A percentile compares a stretch with the other conserved stretches of the same genome.
Conservation (phyloP, 2,888 invertebrate genomes). For the Tipula unca region DNA sequence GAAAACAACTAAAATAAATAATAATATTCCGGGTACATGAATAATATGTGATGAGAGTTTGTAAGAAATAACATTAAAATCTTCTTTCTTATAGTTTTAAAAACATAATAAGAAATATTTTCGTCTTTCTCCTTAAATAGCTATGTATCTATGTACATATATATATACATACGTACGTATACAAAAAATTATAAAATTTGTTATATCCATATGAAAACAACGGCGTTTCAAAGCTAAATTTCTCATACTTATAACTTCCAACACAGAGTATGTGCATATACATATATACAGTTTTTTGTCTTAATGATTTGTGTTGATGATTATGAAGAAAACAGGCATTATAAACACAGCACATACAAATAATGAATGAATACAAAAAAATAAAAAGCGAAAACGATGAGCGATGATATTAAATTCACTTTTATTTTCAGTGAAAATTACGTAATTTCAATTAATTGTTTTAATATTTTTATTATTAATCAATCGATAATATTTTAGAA, state of each 20-base stretch:
- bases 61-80: neutral
- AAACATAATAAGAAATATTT: neutral
- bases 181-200: neutral
- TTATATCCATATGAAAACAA: neutral
- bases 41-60: neutral
- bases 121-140: neutral
- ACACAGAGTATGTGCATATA: neutral
- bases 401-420: neutral
- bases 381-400: neutral
- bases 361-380: neutral
- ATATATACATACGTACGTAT: neutral
- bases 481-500: neutral
- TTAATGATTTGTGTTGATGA: neutral
- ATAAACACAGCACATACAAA: neutral
- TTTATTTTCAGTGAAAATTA: constrained; percentile 8
- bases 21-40: neutral
- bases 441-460: neutral
- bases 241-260: neutral
- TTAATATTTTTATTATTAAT: neutral
- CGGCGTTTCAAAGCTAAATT: neutral
- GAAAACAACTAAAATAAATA: neutral
- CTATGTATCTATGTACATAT: too few relatives aligned
- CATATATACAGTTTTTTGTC: neutral
- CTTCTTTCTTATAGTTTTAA: neutral
- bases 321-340: neutral